These are phyloP conservation scores for Tachyglossus aculeatus DNA, from an alignment of 2,797 vertebrate genomes.

Conservation along the genomic window DNA sequence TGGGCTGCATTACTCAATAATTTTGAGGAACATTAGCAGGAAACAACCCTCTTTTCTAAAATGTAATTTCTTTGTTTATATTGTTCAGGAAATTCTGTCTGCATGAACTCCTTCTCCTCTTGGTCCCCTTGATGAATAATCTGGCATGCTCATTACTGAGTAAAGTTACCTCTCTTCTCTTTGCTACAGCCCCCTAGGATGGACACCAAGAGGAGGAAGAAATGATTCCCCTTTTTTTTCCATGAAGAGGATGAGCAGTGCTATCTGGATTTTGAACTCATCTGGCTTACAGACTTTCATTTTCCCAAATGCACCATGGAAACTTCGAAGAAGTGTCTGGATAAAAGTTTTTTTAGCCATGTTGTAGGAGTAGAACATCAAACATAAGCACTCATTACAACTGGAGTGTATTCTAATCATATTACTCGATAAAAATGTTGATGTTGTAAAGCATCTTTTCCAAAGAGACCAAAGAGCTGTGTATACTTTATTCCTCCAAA, in stretches of 20 bases:
- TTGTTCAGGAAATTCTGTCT: conserved; percentile 22
- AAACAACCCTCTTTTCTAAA: conserved; percentile 1
- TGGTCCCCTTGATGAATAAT: conserved; percentile 8
- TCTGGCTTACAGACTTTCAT: background rate
- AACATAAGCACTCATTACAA: no score
- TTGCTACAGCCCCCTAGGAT: background rate
- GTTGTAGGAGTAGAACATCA: background rate
- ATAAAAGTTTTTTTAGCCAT: background rate
- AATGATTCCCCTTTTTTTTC: background rate
- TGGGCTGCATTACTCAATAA: conserved; percentile 46
- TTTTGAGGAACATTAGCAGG: background rate
- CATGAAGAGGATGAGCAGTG: background rate
- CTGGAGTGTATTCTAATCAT: no score
- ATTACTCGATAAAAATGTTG: no score
- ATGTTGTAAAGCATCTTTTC: no score
- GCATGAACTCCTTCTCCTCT: conserved; percentile 7
- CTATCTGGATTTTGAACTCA: background rate
- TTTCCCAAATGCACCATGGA: conserved; percentile 15
- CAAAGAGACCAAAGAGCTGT: no score
- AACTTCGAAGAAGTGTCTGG: background rate
- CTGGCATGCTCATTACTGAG: background rate
- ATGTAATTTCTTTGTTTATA: conserved; percentile 21
- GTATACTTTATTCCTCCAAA: no score
- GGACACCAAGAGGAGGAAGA: background rate
- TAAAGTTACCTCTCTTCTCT: background rate